phyloP scores from a whole-genome alignment of 2,888 invertebrate genomes.

The Eupithecia subfuscata region DNA sequence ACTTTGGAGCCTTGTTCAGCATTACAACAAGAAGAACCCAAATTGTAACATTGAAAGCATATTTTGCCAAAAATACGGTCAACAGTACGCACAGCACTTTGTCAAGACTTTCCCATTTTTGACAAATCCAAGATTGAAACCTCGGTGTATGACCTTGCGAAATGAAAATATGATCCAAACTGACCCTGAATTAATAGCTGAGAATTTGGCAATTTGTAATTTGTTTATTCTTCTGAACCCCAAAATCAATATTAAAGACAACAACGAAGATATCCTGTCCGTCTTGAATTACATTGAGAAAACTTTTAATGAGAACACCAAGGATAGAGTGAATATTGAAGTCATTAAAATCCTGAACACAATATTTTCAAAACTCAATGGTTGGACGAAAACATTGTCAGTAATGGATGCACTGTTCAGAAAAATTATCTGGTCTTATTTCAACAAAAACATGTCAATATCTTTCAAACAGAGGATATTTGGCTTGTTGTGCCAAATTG shows the following conservation, averaged over 20 bases:
- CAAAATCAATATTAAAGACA: constrained; percentile 66
- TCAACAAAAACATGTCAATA: constrained; percentile 58
- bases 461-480: constrained; percentile 71
- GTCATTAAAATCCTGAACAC: constrained; percentile 66
- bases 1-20: constrained; percentile 78
- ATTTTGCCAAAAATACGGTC: constrained; percentile 81
- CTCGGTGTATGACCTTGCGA: constrained; percentile 49
- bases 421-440: constrained; percentile 72
- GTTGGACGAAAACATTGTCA: constrained; percentile 67
- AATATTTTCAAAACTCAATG: constrained; percentile 66
- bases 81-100: constrained; percentile 82
- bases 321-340: constrained; percentile 57
- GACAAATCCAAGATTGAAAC: constrained; percentile 70
- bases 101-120: constrained; percentile 85
- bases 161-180: constrained; percentile 63
- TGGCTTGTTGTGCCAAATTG: constrained; percentile 72
- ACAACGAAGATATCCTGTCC: constrained; percentile 63
- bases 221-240: constrained; percentile 79
- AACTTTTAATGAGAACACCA: constrained; percentile 62
- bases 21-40: constrained; percentile 64
- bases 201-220: constrained; percentile 72
- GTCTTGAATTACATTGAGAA: constrained; percentile 82
- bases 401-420: constrained; percentile 67
- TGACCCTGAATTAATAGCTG: constrained; percentile 67
- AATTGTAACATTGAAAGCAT: constrained; percentile 73